A percentile compares a stretch with the other conserved stretches of the same genome.
These are phyloP conservation scores for Barnardius zonarius DNA, from an alignment of 2,113 vertebrate species.

Conservation along the genomic window DNA sequence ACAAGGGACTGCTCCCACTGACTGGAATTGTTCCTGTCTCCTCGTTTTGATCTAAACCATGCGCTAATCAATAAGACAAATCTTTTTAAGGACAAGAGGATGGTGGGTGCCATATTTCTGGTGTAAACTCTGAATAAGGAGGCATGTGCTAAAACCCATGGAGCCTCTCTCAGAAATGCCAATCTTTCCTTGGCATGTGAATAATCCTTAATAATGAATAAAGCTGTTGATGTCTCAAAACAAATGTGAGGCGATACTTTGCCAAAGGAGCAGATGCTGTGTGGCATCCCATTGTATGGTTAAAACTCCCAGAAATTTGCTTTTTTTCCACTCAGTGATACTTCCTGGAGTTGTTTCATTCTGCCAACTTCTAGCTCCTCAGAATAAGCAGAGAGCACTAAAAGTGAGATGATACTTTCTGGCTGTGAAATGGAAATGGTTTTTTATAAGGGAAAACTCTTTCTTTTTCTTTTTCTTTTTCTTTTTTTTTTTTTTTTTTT, in stretches of 20 bases:
- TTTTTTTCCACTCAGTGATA: neutral
- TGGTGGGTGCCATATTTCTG: conserved; percentile 44
- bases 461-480: neutral
- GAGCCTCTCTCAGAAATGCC: conserved; percentile 24
- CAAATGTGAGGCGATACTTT: conserved; percentile 31
- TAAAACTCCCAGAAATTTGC: neutral
- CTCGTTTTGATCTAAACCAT: conserved; percentile 58
- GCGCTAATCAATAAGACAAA: conserved; percentile 19
- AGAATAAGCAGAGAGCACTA: neutral
- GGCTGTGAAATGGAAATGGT: neutral
- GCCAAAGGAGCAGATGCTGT: conserved; percentile 58
- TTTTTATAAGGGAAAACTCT: neutral
- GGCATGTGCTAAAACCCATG: conserved; percentile 22
- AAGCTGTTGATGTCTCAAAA: conserved; percentile 38
- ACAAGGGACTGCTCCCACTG: neutral
- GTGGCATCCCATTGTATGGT: conserved; percentile 22
- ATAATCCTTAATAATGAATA: conserved; percentile 38
- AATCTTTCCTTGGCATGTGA: conserved; percentile 35
- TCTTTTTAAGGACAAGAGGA: conserved; percentile 57
- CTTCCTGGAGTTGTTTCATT: neutral
- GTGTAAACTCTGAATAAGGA: conserved; percentile 26
- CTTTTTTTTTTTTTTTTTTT: neutral
- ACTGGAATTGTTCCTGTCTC: conserved; percentile 33
- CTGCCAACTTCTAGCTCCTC: neutral
- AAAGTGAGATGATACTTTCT: neutral